Conservation (phyloP, 30 jellyfish, hydroid and myxozoan species). For the Cassiopea andromeda region DNA sequence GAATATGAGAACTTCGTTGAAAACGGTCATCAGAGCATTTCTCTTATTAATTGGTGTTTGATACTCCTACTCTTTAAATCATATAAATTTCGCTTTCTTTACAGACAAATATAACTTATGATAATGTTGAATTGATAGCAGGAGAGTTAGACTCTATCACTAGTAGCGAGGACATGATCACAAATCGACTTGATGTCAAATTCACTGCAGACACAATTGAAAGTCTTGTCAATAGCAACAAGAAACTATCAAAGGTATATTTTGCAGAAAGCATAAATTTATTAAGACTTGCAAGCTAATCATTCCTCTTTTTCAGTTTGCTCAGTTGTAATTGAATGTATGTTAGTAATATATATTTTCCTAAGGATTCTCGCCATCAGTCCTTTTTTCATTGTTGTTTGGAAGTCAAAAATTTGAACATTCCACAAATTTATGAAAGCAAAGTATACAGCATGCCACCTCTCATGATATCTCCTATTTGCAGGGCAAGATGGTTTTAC, state of each 20-base stretch:
- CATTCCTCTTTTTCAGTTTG: background rate
- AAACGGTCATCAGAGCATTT: no score
- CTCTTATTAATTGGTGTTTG: no score
- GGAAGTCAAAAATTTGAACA: no score
- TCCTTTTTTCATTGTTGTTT: no score
- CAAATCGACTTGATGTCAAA: constrained; percentile 66
- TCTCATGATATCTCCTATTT: no score
- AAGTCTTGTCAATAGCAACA: constrained; percentile 32
- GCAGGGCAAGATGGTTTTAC: no score
- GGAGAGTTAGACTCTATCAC: constrained; percentile 41
- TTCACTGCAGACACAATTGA: constrained; percentile 63
- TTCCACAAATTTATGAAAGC: no score
- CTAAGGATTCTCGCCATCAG: no score
- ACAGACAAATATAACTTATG: constrained; percentile 44
- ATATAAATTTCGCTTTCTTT: background rate
- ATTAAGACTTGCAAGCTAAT: background rate
- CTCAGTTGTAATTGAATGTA: no score
- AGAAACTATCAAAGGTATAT: constrained; percentile 28
- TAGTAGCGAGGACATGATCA: constrained; percentile 24
- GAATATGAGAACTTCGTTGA: no score
- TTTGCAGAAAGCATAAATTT: background rate
- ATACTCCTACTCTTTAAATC: background rate
- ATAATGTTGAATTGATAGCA: constrained; percentile 35
- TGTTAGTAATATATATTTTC: no score
- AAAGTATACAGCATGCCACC: no score